A percentile compares a stretch with the other conserved stretches of the same genome.
Conservation (phyloP, 1,140 invertebrate species). For the Aphidius ervi region DNA sequence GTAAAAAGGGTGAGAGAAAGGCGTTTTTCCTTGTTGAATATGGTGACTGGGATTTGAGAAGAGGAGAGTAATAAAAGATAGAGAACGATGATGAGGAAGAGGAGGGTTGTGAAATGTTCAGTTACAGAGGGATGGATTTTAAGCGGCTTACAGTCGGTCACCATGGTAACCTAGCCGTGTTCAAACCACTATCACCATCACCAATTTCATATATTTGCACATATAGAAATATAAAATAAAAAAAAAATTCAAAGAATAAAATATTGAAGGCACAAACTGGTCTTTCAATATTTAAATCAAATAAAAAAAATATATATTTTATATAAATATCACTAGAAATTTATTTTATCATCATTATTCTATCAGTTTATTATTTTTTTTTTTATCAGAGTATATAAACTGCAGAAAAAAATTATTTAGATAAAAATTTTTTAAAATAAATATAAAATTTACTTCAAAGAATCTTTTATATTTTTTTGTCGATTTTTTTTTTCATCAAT, state of each 20-base stretch:
- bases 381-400: too few species aligned
- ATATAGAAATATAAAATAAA: conserved; percentile 28
- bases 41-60: neutral
- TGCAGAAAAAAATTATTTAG: too few species aligned
- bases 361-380: too few species aligned
- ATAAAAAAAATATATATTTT: neutral
- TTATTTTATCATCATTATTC: too few species aligned
- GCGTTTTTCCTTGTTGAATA: conserved; percentile 6
- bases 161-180: conserved; percentile 38
- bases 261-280: conserved; percentile 15
- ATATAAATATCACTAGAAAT: too few species aligned
- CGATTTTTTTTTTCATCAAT: too few species aligned
- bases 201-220: too few species aligned
- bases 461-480: too few species aligned
- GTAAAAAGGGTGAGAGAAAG: too few species aligned
- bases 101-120: conserved; percentile 18
- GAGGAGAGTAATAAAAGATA: conserved; percentile 11
- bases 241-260: conserved; percentile 15
- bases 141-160: conserved; percentile 49
- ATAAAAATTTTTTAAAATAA: too few species aligned
- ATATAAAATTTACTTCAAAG: too few species aligned
- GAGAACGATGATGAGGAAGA: conserved; percentile 15
- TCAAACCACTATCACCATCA: conserved; percentile 28
- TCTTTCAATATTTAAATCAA: conserved; percentile 12
- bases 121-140: conserved; percentile 33